A percentile compares a stretch with the other conserved stretches of the same genome.
Evolutionary conservation across 2,888 invertebrate species (phyloP).

Genomic region (Sisyra terminalis): DNA sequence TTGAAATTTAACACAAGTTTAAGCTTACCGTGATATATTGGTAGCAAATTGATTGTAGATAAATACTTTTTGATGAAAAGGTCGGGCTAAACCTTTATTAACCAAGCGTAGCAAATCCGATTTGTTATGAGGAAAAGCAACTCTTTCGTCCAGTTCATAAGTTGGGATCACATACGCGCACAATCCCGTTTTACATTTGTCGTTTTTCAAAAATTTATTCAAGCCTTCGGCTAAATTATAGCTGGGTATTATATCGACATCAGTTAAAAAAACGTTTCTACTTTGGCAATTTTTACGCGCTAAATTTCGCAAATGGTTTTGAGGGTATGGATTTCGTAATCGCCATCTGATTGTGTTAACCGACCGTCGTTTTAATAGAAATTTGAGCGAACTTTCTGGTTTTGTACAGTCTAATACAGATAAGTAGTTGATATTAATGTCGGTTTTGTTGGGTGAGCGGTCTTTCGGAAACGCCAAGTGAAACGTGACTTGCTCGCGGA

Average conservation of each 20-base stretch:
- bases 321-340: constrained; percentile 63
- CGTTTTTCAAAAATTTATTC: constrained; percentile 44
- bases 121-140: constrained; percentile 67
- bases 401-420: constrained; percentile 42
- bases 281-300: constrained; percentile 74
- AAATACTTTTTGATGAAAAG: constrained; percentile 83
- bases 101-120: constrained; percentile 58
- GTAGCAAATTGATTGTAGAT: constrained; percentile 86
- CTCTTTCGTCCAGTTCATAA: constrained; percentile 68
- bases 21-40: constrained; percentile 63
- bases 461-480: constrained; percentile 57
- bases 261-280: constrained; percentile 66
- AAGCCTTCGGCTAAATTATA: constrained; percentile 50
- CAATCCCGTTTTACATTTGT: constrained; percentile 37
- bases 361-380: constrained; percentile 40
- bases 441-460: constrained; percentile 20
- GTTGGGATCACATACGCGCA: constrained; percentile 86
- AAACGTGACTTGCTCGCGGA: constrained; percentile 56
- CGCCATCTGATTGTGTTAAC: constrained; percentile 55
- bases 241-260: constrained; percentile 78
- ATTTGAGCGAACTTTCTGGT: constrained; percentile 43
- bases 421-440: constrained; percentile 22
- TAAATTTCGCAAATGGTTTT: constrained; percentile 75
- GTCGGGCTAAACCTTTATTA: constrained; percentile 64
- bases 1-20: not conserved